These are phyloP conservation scores for Homarus americanus DNA, from an alignment of 1,140 invertebrate genomes.

Conservation along the genomic window DNA sequence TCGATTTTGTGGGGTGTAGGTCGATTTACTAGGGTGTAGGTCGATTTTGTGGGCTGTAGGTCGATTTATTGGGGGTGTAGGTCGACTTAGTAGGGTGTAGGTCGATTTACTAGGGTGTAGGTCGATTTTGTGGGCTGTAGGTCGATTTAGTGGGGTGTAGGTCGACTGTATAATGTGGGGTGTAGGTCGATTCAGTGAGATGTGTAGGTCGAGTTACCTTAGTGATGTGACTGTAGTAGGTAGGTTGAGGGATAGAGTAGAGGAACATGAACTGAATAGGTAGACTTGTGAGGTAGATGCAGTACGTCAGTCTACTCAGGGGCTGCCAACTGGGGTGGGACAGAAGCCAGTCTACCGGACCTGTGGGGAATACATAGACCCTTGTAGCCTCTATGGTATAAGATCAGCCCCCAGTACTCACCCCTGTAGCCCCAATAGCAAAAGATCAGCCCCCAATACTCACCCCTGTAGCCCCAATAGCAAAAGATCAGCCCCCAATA, in stretches of 20 bases:
- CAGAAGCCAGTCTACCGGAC: slow-evolving; percentile 81
- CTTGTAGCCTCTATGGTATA: background rate
- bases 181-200: no score
- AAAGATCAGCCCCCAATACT: background rate
- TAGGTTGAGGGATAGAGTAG: slow-evolving; percentile 23
- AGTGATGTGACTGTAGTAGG: slow-evolving; percentile 38
- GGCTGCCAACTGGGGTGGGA: slow-evolving; percentile 85
- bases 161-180: no score
- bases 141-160: no score
- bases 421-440: background rate
- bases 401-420: background rate
- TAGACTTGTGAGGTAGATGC: slow-evolving; percentile 82
- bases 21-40: no score
- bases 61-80: no score
- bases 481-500: background rate
- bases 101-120: no score
- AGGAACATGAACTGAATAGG: slow-evolving; percentile 59
- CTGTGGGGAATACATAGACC: background rate
- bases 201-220: slow-evolving; percentile 75
- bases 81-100: no score
- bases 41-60: no score
- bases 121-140: no score
- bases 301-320: slow-evolving; percentile 85
- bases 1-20: no score
- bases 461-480: background rate